Evolutionary conservation across 2,113 vertebrate species (phyloP), one percentile per base, ranked within the genome.

Genomic region (Onychostoma macrolepis): DNA sequence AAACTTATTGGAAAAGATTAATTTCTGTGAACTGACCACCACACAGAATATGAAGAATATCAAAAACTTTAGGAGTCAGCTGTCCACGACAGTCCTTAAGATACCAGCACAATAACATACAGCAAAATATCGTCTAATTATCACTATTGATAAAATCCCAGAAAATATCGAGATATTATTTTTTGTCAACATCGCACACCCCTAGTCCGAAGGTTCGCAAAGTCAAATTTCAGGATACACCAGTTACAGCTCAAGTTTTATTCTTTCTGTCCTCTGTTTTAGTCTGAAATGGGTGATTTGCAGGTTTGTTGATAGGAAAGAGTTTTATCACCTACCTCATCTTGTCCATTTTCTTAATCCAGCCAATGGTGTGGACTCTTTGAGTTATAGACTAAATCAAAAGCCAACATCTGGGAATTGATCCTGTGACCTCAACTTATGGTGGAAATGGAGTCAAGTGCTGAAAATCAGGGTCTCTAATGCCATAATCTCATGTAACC

Each of bases 401-500:
- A 65, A 41, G 45, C 45, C 63, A 43, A n/a, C 87, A 85, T 88
- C 84, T 83, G 84, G 84, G 58, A 84, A 79, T 50, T 84, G 82
- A 85, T 75, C 85, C 26, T 33, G 6, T 89, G 85, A 89, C 85
- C 88, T 50, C 36, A 65, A 28, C 61, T 38, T 45, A 30, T 45
- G 24, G 53, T 86, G 12, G 67, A 71, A 36, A 81, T 61, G 36
- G 19, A 63, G 50, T 30, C 63, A 33, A 85, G 41, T 81, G 69
- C 67, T 86, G 33, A 63, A 17, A 86, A 56, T 58, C 80, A 30
- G 56, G 11, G 80, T 11, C 33, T 43, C 26, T 45, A 28, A 43
- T 80, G 24, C 2, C 1, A 24, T 26, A n/a, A 61, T 61, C 24
- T 26, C 21, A 61, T 61, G 53, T 28, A 43, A 75, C 38, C 8